Conservation (phyloP, 2,797 vertebrate genomes). For the Sebastiscus albofasciatus region DNA sequence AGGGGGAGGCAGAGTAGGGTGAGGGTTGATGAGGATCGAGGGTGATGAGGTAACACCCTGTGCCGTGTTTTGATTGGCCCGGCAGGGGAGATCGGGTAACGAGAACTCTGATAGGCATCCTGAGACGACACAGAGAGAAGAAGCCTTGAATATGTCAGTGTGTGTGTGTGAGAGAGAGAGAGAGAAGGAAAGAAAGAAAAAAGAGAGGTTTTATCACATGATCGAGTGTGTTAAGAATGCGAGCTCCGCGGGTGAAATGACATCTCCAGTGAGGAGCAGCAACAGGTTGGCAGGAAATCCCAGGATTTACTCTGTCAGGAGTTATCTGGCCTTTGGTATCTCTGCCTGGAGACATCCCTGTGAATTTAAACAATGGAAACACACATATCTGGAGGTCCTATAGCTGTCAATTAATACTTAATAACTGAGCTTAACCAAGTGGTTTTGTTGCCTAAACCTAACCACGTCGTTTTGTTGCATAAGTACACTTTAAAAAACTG, state of each 20-base stretch:
- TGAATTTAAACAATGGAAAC: constrained; percentile 4
- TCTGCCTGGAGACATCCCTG: constrained; percentile 6
- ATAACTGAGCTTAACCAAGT: background rate
- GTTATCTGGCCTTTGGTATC: constrained; percentile 12
- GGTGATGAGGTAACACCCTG: constrained; percentile 61
- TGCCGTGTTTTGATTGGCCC: constrained; percentile 54
- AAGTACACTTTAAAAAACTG: too few relatives aligned
- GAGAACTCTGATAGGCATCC: constrained; percentile 26
- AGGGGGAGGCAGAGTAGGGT: constrained; percentile 7
- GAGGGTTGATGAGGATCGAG: constrained; percentile 41
- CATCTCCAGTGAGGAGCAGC: constrained; percentile 41
- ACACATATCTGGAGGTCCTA: background rate
- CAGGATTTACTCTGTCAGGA: constrained; percentile 46
- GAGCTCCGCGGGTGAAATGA: constrained; percentile 4
- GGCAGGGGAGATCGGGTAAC: constrained; percentile 44
- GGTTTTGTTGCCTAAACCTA: too few relatives aligned
- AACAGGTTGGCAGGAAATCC: constrained; percentile 65
- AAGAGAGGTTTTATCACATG: constrained; percentile 20
- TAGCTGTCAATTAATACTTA: background rate
- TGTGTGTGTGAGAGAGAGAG: background rate
- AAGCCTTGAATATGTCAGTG: background rate
- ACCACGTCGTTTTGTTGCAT: too few relatives aligned
- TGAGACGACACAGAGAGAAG: background rate
- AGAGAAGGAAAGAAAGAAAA: background rate
- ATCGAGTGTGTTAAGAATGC: constrained; percentile 15